Evolutionary conservation across 2,113 vertebrate species (phyloP).

Genomic region (Heteronetta atricapilla): DNA sequence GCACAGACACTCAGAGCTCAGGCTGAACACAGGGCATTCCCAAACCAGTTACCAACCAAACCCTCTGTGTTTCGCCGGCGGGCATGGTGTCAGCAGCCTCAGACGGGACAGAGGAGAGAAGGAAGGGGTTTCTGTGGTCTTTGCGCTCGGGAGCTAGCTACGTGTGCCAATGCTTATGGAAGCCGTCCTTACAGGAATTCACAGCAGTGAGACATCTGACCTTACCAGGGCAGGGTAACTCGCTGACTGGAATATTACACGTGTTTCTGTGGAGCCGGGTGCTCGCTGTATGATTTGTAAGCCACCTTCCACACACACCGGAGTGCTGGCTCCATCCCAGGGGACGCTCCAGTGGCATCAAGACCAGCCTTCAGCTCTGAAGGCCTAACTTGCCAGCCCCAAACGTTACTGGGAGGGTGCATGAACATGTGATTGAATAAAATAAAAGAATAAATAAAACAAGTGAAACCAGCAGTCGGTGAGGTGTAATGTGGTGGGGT

Average conservation of each 20-base stretch:
- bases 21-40: rapidly evolving
- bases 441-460: not conserved
- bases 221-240: not conserved
- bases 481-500: not conserved
- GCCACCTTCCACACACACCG: rapidly evolving
- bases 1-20: not conserved
- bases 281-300: not conserved
- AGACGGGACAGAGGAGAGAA: rapidly evolving
- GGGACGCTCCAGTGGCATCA: rapidly evolving
- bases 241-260: not conserved
- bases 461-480: rapidly evolving
- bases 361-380: not conserved
- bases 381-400: not conserved
- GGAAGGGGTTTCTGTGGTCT: not conserved
- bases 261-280: not conserved
- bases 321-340: not conserved
- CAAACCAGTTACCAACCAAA: not conserved
- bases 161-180: not conserved
- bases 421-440: not conserved
- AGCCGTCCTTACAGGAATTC: not conserved
- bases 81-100: rapidly evolving
- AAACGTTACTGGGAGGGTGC: not conserved
- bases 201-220: not conserved
- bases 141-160: not conserved
- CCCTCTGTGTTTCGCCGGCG: not conserved